Evolutionary conservation across 1,140 invertebrate species (phyloP), one percentile per base, ranked within the genome.

Genomic region (Drosophila asahinai): DNA sequence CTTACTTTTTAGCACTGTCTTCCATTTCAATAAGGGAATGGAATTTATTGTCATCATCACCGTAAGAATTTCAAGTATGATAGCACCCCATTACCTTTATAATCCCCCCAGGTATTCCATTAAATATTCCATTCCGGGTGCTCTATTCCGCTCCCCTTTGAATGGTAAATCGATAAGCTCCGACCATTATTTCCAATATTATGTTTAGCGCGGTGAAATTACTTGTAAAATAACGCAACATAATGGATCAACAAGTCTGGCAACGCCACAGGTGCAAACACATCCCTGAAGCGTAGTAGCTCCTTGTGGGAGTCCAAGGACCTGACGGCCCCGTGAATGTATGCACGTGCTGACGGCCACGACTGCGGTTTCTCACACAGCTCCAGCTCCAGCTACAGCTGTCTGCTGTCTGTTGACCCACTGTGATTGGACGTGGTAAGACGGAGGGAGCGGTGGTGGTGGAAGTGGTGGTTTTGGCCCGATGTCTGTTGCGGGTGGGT

Each of bases 331-430:
- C 47, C 57, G 49, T 75, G 47, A 72, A 75, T 54, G 58, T 75
- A 61, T 78, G 75, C 75, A 78, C 75, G 75, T 78, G 75, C 48
- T 70, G 73, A 62, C 47, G 80, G 54, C 59, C 63, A 48, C 59
- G 45, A 83, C 67, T 77, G 60, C 60, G 71, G 76, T 61, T 80
- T 78, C 66, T 61, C 52, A 33, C 61, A 70, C 71, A 63, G 36
- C 54, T 11, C 17, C 30, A 60, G 49, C 51, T 71, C 55, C 33
- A 45, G 47, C 63, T 58, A 60, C 77, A 64, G 49, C 73, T 81
- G 80, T 82, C 83, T 87, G 51, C 83, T 64, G 48, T 51, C 65
- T 68, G 58, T 79, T 73, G 77, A 79, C 70, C 80, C 74, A 72
- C 83, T 51, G 76, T 73, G 75, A 67, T 77, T 77, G 73, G 74